Conservation (phyloP, 1,140 invertebrate species). For the Stegodyphus dumicola region DNA sequence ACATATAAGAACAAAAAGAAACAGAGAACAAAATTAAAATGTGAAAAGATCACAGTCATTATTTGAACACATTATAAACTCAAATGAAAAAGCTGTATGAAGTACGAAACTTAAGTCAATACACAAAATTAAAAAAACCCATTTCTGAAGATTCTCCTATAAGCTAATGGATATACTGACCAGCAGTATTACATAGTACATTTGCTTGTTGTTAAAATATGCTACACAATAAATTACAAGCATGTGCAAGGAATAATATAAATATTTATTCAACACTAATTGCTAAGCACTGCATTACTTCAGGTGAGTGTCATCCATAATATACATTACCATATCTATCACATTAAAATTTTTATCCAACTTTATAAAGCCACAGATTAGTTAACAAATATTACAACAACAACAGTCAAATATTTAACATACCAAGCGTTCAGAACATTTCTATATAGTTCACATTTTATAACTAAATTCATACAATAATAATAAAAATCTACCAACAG, state of each 20-base stretch:
- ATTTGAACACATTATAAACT: constrained; percentile 34
- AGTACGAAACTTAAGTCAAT: constrained; percentile 50
- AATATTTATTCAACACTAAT: constrained; percentile 28
- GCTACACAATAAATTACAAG: constrained; percentile 39
- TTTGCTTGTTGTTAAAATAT: constrained; percentile 7
- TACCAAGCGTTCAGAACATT: too few relatives aligned
- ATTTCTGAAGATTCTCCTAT: not conserved
- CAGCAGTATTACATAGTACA: constrained; percentile 30
- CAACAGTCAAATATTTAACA: too few relatives aligned
- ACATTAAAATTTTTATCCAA: not conserved
- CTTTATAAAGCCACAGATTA: too few relatives aligned
- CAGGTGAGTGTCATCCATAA: not conserved
- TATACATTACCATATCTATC: not conserved
- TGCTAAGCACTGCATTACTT: constrained; percentile 18
- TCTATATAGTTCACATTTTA: too few relatives aligned
- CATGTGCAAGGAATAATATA: constrained; percentile 14
- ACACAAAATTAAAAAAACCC: constrained; percentile 13
- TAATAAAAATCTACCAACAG: too few relatives aligned
- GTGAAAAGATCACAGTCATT: constrained; percentile 31
- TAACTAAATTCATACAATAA: too few relatives aligned
- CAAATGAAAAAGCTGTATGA: constrained; percentile 10
- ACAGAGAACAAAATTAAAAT: constrained; percentile 3
- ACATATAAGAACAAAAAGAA: too few relatives aligned
- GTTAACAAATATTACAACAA: not conserved
- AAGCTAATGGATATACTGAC: constrained; percentile 41